Evolutionary conservation across 2,888 invertebrate species (phyloP).

Genomic region (Lasioglossum pauxillum): DNA sequence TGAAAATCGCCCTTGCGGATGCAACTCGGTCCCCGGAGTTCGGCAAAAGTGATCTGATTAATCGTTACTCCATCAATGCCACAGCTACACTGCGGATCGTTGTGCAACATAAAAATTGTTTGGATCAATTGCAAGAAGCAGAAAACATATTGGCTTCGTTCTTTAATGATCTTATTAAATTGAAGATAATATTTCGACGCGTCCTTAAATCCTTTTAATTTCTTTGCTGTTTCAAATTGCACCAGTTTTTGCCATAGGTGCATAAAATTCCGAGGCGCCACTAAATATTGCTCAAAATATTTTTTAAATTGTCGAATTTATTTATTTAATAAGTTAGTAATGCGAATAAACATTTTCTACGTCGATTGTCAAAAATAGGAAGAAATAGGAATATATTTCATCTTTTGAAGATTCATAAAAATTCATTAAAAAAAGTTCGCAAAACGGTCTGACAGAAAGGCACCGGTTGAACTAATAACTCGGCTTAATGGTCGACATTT

Average conservation of each 20-base stretch:
- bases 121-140: neutral
- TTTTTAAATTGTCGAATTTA: no score
- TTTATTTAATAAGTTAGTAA: no score
- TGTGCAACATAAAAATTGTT: neutral
- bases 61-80: neutral
- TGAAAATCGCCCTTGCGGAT: neutral
- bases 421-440: neutral
- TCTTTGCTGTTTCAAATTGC: no score
- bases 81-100: neutral
- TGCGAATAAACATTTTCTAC: no score
- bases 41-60: neutral
- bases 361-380: no score
- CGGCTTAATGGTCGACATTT: neutral
- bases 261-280: no score
- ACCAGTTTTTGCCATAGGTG: no score
- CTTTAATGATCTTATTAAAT: neutral
- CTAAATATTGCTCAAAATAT: no score
- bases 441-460: neutral
- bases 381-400: no score
- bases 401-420: neutral
- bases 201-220: no score
- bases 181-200: no score
- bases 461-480: neutral
- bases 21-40: neutral
- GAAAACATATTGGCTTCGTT: neutral